A percentile compares a stretch with the other conserved stretches of the same genome.
Conservation (phyloP, 2,888 invertebrate genomes). For the Nebria salina region DNA sequence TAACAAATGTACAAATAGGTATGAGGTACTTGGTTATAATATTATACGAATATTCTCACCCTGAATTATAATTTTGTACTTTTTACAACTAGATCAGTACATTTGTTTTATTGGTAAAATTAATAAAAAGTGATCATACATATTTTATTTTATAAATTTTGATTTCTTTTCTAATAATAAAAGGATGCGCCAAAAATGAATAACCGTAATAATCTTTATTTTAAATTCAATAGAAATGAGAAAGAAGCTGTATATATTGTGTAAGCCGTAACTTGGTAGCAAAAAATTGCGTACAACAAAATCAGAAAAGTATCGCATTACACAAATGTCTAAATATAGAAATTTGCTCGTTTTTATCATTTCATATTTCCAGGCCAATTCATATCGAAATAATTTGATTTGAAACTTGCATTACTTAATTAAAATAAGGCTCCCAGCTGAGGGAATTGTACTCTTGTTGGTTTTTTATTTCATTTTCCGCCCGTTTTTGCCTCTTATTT, state of each 20-base stretch:
- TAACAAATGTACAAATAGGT: too few relatives aligned
- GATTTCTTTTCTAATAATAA: too few relatives aligned
- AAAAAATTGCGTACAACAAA: neutral
- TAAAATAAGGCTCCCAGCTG: constrained; percentile 21
- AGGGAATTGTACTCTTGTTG: constrained; percentile 13
- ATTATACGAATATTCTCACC: too few relatives aligned
- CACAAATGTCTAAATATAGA: neutral
- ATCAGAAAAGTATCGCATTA: neutral
- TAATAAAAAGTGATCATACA: too few relatives aligned
- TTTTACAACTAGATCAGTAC: too few relatives aligned
- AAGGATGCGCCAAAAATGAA: too few relatives aligned
- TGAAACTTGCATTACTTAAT: constrained; percentile 41
- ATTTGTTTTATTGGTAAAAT: too few relatives aligned
- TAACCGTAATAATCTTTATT: neutral
- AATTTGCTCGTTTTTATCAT: neutral
- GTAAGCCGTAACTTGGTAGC: neutral
- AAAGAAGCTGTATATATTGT: neutral
- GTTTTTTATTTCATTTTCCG: constrained; percentile 1
- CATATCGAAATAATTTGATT: constrained; percentile 37
- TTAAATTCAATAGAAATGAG: neutral
- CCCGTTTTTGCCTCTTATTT: constrained; percentile 22
- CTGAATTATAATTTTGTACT: too few relatives aligned
- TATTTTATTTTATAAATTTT: too few relatives aligned
- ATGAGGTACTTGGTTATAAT: too few relatives aligned
- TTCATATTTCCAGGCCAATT: constrained; percentile 29